These are phyloP conservation scores for Polydrusus tereticollis DNA, from an alignment of 2,888 invertebrate species.

Conservation along the genomic window DNA sequence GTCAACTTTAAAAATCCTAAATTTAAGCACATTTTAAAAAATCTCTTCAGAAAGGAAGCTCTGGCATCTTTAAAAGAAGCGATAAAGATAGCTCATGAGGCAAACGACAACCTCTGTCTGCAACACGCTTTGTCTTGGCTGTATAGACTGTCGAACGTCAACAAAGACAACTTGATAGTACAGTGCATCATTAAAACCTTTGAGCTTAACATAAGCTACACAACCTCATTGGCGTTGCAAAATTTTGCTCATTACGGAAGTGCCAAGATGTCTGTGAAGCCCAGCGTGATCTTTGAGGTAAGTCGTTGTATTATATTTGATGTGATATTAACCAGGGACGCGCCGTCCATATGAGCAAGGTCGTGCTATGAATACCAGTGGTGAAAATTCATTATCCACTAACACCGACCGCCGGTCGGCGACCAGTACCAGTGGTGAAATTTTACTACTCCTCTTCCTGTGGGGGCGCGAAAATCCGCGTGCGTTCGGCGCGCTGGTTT, in stretches of 20 bases:
- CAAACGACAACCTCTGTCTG: conserved; percentile 86
- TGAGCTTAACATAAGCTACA: conserved; percentile 78
- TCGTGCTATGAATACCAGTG: too few species aligned
- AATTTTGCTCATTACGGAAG: conserved; percentile 84
- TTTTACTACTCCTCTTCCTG: too few species aligned
- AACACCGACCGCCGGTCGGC: too few species aligned
- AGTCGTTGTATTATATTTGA: background rate
- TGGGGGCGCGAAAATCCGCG: too few species aligned
- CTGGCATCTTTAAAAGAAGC: conserved; percentile 88
- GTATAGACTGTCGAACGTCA: conserved; percentile 71
- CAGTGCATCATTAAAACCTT: conserved; percentile 78
- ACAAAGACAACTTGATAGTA: conserved; percentile 75
- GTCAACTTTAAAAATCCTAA: background rate
- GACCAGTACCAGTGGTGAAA: too few species aligned
- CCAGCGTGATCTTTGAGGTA: conserved; percentile 78
- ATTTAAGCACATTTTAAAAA: background rate
- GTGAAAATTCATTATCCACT: too few species aligned
- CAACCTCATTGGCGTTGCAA: conserved; percentile 80
- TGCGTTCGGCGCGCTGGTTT: too few species aligned
- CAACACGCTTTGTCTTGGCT: conserved; percentile 90
- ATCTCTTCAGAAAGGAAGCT: conserved; percentile 76
- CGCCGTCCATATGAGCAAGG: too few species aligned
- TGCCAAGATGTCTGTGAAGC: conserved; percentile 73
- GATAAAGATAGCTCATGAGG: conserved; percentile 88
- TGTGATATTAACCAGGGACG: too few species aligned